phyloP scores from a whole-genome alignment of 2,888 invertebrate species.

The Phengaris alcon region DNA sequence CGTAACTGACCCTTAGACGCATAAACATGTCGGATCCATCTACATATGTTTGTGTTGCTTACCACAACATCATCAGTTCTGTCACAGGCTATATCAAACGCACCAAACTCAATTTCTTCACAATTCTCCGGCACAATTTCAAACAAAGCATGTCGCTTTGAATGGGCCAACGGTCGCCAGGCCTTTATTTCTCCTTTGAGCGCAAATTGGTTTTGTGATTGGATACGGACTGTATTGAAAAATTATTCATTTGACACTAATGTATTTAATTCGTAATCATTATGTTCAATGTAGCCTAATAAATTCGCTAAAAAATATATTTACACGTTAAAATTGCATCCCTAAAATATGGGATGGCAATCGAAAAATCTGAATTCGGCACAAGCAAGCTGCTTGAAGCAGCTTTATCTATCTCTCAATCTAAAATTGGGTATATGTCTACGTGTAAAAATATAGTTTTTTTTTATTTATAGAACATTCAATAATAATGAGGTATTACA shows the following conservation, averaged over 20 bases:
- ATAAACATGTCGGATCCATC: too few relatives aligned
- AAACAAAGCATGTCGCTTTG: constrained; percentile 20
- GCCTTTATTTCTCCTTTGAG: constrained; percentile 19
- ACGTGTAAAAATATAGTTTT: too few relatives aligned
- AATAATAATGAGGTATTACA: too few relatives aligned
- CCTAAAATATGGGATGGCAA: too few relatives aligned
- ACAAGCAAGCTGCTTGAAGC: too few relatives aligned
- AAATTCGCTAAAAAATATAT: too few relatives aligned
- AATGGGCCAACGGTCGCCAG: constrained; percentile 5
- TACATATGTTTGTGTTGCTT: background rate
- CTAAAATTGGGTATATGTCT: too few relatives aligned
- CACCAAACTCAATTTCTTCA: constrained; percentile 22
- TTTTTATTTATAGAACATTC: too few relatives aligned
- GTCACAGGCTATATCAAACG: constrained; percentile 4
- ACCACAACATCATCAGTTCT: background rate
- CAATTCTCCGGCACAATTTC: constrained; percentile 21
- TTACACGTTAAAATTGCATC: too few relatives aligned
- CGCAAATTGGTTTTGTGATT: constrained; percentile 24
- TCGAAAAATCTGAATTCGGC: too few relatives aligned
- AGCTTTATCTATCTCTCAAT: too few relatives aligned
- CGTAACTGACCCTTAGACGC: too few relatives aligned
- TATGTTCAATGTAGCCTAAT: background rate
- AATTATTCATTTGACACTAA: constrained; percentile 15
- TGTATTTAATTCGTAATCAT: background rate
- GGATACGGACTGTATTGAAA: constrained; percentile 12